Evolutionary conservation across 2,888 invertebrate species (phyloP), one percentile per base, ranked within the genome.

Genomic region (Dioctria rufipes): DNA sequence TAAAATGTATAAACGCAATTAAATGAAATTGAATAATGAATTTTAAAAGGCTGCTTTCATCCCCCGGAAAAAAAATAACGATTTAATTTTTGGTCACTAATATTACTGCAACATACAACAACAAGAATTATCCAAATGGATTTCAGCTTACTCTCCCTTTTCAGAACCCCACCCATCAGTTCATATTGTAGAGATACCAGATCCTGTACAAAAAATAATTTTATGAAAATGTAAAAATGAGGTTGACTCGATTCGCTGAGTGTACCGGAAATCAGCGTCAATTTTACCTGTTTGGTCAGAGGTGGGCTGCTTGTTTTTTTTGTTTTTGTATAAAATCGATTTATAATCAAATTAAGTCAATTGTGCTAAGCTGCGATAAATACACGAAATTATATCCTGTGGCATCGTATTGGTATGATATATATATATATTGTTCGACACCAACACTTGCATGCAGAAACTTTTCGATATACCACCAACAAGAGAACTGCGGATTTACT

Each of bases 321-420:
- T 25, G 3, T 8, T 51, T 51, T 69, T 54, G 49, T 69, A 39
- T 69, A 39, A 37, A 69, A 69, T 69, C 51, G 69, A 69, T 69
- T 69, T 69, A 69, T 69, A 69, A 69, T 69, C 11, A 51, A 69
- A 69, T 69, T 69, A 51, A 69, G 49, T 69, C 49, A 69, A 69
- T 69, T 69, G 69, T 69, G 69, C 51, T 43, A 51, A 69, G 39
- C 69, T 69, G 69, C 69, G 69, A 51, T 69, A 69, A 69, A 69
- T 69, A 69, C 13, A 43, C 8, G 51, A 11, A 69, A 54, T 49
- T 40, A 37, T 61, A 4, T 54, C 54, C n/a, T 11, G 11, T 6
- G 54, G 4, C 3, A n/a, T 54, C 54, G 9, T 25, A 25, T 25
- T 25, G 0, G 25, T 25, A 25, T 25, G 25, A 1, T 25, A 25